A percentile compares a stretch with the other conserved stretches of the same genome.
Conservation (phyloP, 1,140 invertebrate genomes). For the Drosophila pseudoobscura region DNA sequence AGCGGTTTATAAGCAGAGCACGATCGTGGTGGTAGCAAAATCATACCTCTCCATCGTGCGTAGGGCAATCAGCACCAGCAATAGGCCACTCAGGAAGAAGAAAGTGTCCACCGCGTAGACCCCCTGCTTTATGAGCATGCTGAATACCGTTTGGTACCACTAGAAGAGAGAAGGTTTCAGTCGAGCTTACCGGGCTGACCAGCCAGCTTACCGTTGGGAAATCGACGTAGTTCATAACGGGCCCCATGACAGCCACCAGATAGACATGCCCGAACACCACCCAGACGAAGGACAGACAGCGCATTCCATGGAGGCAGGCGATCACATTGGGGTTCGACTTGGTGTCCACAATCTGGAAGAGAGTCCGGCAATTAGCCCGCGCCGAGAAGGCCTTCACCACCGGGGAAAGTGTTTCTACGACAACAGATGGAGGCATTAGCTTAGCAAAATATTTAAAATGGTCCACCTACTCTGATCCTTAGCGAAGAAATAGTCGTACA, state of each 20-base stretch:
- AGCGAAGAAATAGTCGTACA: conserved; percentile 47
- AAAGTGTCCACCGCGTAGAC: conserved; percentile 95
- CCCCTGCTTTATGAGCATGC: conserved; percentile 85
- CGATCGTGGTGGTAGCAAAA: not conserved
- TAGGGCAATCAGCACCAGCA: conserved; percentile 86
- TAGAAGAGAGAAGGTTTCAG: no score
- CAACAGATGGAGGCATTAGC: not conserved
- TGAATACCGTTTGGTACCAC: conserved; percentile 14
- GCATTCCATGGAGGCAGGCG: conserved; percentile 85
- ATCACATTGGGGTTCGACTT: conserved; percentile 62
- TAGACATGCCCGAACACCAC: conserved; percentile 86
- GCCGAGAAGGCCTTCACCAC: conserved; percentile 50
- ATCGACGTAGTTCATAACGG: conserved; percentile 55
- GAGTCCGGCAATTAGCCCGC: conserved; percentile 36
- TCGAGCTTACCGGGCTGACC: no score
- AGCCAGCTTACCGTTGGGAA: conserved; percentile 23
- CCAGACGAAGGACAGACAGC: conserved; percentile 87
- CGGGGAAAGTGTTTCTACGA: conserved; percentile 29
- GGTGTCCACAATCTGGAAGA: conserved; percentile 38
- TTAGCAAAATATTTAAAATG: accelerated
- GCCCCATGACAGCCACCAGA: conserved; percentile 42
- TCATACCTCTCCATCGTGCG: conserved; percentile 87
- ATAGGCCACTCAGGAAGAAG: conserved; percentile 90
- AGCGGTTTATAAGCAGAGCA: not conserved
- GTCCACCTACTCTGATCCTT: conserved; percentile 40